A percentile compares a stretch with the other conserved stretches of the same genome.
Conservation (phyloP, 2,797 vertebrate species). For the Hemibagrus guttatus region DNA sequence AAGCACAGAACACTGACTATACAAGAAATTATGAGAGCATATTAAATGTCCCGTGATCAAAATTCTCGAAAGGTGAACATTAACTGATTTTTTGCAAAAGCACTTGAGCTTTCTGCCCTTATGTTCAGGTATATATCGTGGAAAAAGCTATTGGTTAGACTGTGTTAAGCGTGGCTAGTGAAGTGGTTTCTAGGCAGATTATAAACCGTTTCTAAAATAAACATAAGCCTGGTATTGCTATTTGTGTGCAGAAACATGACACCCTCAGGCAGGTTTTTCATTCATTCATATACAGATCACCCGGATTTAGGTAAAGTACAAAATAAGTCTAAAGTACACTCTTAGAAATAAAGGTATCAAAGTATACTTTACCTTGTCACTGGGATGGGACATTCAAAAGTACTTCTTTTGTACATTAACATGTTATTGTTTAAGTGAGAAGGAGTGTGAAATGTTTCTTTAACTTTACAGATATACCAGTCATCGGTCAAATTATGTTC, state of each 20-base stretch:
- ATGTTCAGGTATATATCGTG: conserved; percentile 29
- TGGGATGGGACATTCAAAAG: not conserved
- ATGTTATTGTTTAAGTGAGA: not conserved
- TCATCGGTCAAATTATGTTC: not conserved
- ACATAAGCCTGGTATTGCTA: conserved; percentile 36
- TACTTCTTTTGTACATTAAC: not conserved
- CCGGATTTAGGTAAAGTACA: not conserved
- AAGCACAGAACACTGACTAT: conserved; percentile 75
- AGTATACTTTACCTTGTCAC: not conserved
- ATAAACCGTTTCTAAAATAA: conserved; percentile 39
- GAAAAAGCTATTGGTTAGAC: conserved; percentile 35
- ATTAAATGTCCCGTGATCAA: conserved; percentile 48
- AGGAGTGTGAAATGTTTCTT: not conserved
- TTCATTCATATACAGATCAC: not conserved
- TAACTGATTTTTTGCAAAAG: conserved; percentile 27
- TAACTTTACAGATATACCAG: too few species aligned
- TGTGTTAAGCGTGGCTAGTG: conserved; percentile 30
- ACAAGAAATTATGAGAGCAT: conserved; percentile 72
- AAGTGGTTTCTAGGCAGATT: conserved; percentile 40
- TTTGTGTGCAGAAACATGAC: conserved; percentile 27
- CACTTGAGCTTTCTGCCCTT: conserved; percentile 3
- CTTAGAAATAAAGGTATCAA: not conserved
- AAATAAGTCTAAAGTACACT: not conserved
- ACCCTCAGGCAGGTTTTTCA: not conserved
- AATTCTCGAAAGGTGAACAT: conserved; percentile 33